Percentiles rank a stretch among this genome's conserved stretches.
phyloP scores from a whole-genome alignment of 2,113 vertebrate genomes.

The Glaucomys volans region DNA sequence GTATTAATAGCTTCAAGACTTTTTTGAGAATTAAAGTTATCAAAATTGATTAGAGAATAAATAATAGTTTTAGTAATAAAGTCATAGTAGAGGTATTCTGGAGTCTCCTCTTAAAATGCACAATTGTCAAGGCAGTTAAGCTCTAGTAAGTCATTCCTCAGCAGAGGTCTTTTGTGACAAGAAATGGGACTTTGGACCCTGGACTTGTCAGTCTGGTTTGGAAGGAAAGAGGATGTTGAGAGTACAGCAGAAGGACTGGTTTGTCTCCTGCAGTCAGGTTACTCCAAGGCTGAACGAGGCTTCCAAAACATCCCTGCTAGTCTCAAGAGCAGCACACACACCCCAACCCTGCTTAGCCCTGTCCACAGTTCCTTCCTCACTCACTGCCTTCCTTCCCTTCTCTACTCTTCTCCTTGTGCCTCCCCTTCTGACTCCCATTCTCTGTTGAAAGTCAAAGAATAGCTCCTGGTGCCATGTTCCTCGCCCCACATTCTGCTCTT shows the following conservation, averaged over 20 bases:
- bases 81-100: neutral
- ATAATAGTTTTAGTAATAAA: neutral
- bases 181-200: neutral
- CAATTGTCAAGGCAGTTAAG: neutral
- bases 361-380: neutral
- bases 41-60: conserved; percentile 7
- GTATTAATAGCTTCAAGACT: neutral
- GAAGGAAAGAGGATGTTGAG: neutral
- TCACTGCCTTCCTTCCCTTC: neutral
- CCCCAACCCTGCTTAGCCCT: neutral
- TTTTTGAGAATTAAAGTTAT: conserved; percentile 29
- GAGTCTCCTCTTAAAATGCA: conserved; percentile 8
- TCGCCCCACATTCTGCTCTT: neutral
- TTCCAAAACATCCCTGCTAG: neutral
- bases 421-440: neutral
- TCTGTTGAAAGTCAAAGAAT: neutral
- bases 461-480: neutral
- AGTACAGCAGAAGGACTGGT: neutral
- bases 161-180: neutral
- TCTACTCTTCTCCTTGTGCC: too few relatives aligned
- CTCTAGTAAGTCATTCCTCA: neutral
- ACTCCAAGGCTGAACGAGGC: neutral
- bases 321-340: neutral
- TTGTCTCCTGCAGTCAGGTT: neutral
- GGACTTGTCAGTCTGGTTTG: neutral